Evolutionary conservation across 2,113 vertebrate genomes (phyloP), one percentile per base, ranked within the genome.

Genomic region (Piprites chloris): DNA sequence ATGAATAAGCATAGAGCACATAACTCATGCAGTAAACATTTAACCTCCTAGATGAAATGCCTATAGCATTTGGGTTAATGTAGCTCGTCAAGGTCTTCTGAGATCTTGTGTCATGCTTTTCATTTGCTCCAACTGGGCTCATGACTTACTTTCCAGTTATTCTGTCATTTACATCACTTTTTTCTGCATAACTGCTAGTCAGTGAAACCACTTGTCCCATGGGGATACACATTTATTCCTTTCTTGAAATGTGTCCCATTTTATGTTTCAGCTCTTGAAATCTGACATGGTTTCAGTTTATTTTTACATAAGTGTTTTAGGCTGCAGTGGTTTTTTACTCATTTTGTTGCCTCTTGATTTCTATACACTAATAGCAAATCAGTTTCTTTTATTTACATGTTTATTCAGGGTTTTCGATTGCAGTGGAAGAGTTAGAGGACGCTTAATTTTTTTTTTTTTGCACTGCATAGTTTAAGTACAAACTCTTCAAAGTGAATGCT

Each of bases 281-380:
- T 74, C 21, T 74, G 67, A 52, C 32, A 71, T 49, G 37, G 9
- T 50, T 90, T 84, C 55, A 53, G 52, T 72, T 96, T 93, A 85
- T 90, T 97, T 94, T 96, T 95, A 73, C 30, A 78, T 63, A 79
- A 92, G 93, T 33, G 22, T 91, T 97, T 94, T 89, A 93, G 42
- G 67, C 92, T 82, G 24, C 28, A 52, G 15, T 95, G 91, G 18
- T 15, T 72, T 67, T 27, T 65, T 84, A 49, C 44, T 55, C 67
- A 55, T 78, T 90, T 88, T 88, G 17, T 65, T 86, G 22, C 21
- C 28, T 83, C 12, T 86, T 84, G 37, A 44, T 8, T n/a, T 74
- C 23, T 63, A 63, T 11, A 46, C 0, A 4, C 44, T 90, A 77
- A 81, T 33, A 90, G 30, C 14, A 88, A 86, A 74, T 63, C 18